Percentiles rank a stretch among this genome's conserved stretches.
Conservation (phyloP, 2,797 vertebrate genomes). For the Limosa lapponica region DNA sequence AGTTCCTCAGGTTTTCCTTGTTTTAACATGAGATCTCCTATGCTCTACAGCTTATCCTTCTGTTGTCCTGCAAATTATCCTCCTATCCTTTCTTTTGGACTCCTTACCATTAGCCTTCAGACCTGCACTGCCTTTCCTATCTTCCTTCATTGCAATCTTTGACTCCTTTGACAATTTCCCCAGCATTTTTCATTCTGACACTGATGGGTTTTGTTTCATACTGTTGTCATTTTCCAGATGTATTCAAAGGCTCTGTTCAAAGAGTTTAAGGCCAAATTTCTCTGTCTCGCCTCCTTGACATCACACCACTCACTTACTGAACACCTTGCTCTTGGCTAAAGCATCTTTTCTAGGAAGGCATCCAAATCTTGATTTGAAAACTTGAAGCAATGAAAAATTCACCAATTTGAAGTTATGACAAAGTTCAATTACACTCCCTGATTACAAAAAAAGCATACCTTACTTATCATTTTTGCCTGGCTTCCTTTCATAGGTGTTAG, state of each 20-base stretch:
- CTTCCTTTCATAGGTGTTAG: background rate
- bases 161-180: background rate
- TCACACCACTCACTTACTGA: background rate
- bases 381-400: background rate
- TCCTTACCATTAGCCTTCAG: background rate
- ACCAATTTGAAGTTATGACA: background rate
- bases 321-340: conserved; percentile 38
- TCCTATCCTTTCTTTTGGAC: background rate
- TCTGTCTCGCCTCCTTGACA: background rate
- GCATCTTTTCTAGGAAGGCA: conserved; percentile 10
- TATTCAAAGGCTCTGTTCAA: background rate
- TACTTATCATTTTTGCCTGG: background rate
- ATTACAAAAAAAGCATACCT: background rate
- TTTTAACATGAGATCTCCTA: background rate
- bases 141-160: background rate
- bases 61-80: background rate
- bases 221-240: background rate
- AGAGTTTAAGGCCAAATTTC: background rate
- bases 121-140: background rate
- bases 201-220: background rate
- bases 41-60: background rate
- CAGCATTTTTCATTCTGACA: background rate
- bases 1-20: background rate
- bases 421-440: background rate
- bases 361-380: conserved; percentile 47